Evolutionary conservation across 2,888 invertebrate genomes (phyloP), one percentile per base, ranked within the genome.

Genomic region (Didymodactylos carnosus): DNA sequence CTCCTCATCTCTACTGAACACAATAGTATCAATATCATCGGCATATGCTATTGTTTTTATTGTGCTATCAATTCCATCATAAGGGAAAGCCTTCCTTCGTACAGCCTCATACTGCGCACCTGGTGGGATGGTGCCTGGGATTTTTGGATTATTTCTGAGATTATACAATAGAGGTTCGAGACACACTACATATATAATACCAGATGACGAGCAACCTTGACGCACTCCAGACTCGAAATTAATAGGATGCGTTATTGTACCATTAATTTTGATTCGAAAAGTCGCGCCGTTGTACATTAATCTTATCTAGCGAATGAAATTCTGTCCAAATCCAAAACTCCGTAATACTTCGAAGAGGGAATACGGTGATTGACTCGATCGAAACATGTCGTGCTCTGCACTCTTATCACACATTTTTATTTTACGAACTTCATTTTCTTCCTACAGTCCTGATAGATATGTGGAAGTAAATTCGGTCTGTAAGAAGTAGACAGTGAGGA

Each of bases 281-380:
- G 39, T 51, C 25, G 71, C 35, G 29, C 70, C 23, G 35, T n/a
- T 73, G 71, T 78, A 78, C 46, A 78, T 73, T 25, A 78, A 76
- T 53, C 75, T 73, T 29, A 78, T 76, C 76, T 76, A 77, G 7
- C 76, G 43, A 35, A 77, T 75, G 35, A 78, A 76, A 43, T 72
- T 49, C 27, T 73, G 29, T 27, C 76, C 72, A 76, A 78, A 77
- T 19, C 77, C 77, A 74, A 77, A 78, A 13, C 73, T 39, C 13
- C 71, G 4, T 43, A 78, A 70, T 10, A 73, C 72, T 70, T 76
- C 71, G 75, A 76, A 77, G 29, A 78, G n/a, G 73, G 73, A 78
- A n/a, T n/a, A 23, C 74, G 71, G 71, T 77, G 77, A 39, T 73
- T 75, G 14, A 78, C 78, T 53, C 78, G 71, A 70, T 78, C 77